phyloP scores from a whole-genome alignment of 2,113 vertebrate species.

The Sterna hirundo region DNA sequence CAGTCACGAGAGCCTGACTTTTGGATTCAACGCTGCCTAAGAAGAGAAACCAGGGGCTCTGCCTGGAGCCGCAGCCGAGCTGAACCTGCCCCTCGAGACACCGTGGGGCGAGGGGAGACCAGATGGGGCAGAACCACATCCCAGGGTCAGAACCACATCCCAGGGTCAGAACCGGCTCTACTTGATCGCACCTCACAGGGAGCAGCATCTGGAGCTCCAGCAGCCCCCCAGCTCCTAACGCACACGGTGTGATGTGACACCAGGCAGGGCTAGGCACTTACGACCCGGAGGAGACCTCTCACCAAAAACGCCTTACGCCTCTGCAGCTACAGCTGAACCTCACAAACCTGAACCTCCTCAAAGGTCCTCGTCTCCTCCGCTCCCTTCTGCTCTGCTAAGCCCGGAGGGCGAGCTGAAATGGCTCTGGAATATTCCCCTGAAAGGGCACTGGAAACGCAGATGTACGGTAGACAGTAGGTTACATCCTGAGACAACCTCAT shows the following conservation, averaged over 20 bases:
- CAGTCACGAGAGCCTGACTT: background rate
- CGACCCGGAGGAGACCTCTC: background rate
- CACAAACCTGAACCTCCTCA: background rate
- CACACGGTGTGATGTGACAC: no score
- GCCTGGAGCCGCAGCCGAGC: background rate
- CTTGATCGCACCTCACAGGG: background rate
- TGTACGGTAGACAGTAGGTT: background rate
- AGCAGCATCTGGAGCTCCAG: background rate
- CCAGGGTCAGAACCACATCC: background rate
- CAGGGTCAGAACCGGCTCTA: background rate
- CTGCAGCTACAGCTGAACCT: background rate
- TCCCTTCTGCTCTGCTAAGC: background rate
- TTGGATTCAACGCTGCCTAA: background rate
- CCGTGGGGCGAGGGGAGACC: accelerated
- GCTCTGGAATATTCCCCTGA: background rate
- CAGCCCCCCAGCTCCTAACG: background rate
- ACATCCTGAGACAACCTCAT: background rate
- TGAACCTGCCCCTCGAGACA: background rate
- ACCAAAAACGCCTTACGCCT: background rate
- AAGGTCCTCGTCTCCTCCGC: background rate
- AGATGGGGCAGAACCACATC: background rate
- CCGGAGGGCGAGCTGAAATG: background rate
- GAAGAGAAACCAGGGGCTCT: background rate
- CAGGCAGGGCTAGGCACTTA: background rate
- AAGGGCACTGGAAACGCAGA: background rate